Base-by-base conservation (phyloP, 2,888 invertebrate genomes). In the Tolmerus cingulatus region DNA sequence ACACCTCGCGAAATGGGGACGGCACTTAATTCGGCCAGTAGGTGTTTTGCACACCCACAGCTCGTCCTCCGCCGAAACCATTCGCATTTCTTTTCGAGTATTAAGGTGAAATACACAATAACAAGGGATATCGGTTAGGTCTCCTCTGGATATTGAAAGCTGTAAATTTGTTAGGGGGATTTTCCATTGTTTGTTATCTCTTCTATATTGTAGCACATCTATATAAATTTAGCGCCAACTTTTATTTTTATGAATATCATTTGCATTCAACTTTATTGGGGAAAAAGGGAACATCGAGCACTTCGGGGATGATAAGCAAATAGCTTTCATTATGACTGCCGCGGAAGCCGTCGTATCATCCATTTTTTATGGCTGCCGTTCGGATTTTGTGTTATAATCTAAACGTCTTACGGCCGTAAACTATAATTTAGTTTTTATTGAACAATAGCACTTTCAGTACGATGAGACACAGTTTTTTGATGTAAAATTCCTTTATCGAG, bases 11-110 rank as follows among this genome's bases (percentile, higher is more conserved):
- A 57, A n/a, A 82, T 82, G 37, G 82, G 19, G 12, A 19, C 82
- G 57, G 23, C 82, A 82, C 82, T 82, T 82, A 82, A 82, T 82
- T 82, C 57, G 30, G 66, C 66, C 66, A 66, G 9, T 57, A 37
- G 37, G 57, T 66, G 37, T 82, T 82, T 57, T 82, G 82, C 57
- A 82, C 57, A 27, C 9, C 57, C 40, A 82, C 37, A 37, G 82
- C 57, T 82, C 57, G 57, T 57, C 57, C 57, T 57, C 9, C 57
- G 23, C n/a, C 57, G 57, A 43, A 23, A 19, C 23, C 57, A 1
- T 9, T 57, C 57, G 19, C 7, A 19, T 7, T 57, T 57, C 19
- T 51, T 7, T 2, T 27, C 23, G 12, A 14, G 23, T 4, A 23
- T 23, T 66, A 66, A 66, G 66, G 27, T 66, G 12, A 66, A 23